A percentile compares a stretch with the other conserved stretches of the same genome.
Conservation (phyloP, 1,140 invertebrate species). For the Drosophila leontia region DNA sequence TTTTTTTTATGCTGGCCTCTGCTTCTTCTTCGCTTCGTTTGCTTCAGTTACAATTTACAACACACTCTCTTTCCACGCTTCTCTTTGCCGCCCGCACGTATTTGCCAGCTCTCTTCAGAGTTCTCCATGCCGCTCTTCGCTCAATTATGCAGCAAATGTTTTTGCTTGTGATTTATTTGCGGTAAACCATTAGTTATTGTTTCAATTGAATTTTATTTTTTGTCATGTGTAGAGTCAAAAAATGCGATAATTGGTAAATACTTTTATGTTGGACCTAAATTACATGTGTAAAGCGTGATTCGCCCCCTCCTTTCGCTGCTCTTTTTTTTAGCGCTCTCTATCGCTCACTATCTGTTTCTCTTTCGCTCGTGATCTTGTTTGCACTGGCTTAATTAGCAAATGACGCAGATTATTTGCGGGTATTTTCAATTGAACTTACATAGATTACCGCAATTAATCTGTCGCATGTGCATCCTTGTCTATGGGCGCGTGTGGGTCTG, state of each 20-base stretch:
- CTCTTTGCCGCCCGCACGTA: conserved; percentile 10
- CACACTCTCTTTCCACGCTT: conserved; percentile 28
- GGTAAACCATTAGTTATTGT: conserved; percentile 67
- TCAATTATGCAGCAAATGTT: conserved; percentile 66
- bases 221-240: conserved; percentile 50
- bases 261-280: conserved; percentile 48
- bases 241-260: conserved; percentile 60
- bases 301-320: not conserved
- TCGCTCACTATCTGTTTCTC: conserved; percentile 15
- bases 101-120: conserved; percentile 1
- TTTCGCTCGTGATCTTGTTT: conserved; percentile 55
- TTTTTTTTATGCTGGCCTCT: conserved; percentile 58
- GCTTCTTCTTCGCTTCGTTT: conserved; percentile 32
- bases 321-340: not conserved
- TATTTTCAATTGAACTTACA: conserved; percentile 70
- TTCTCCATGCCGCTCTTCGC: conserved; percentile 19
- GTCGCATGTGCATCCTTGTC: conserved; percentile 18
- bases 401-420: conserved; percentile 55
- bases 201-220: conserved; percentile 64
- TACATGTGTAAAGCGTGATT: conserved; percentile 49
- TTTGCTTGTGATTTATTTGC: conserved; percentile 71
- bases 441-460: conserved; percentile 58
- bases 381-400: conserved; percentile 41
- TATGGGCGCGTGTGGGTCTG: conserved; percentile 19
- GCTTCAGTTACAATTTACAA: conserved; percentile 70